These are phyloP conservation scores for Sturnira hondurensis DNA, from an alignment of 2,113 vertebrate species.

Conservation along the genomic window DNA sequence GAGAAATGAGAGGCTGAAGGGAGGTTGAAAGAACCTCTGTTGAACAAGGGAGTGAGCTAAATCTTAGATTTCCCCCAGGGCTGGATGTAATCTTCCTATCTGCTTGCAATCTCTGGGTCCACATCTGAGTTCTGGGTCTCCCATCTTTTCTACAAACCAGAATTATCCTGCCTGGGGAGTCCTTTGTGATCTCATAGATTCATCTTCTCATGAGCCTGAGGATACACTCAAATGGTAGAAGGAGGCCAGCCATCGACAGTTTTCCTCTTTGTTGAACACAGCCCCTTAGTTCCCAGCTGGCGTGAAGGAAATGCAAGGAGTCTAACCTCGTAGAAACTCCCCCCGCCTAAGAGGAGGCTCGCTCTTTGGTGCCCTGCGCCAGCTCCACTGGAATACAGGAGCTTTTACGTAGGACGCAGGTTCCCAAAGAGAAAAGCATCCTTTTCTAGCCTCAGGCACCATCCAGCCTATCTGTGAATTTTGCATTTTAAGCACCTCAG, in stretches of 20 bases:
- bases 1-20: not conserved
- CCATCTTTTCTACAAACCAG: not conserved
- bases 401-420: not conserved
- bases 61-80: not conserved
- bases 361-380: not conserved
- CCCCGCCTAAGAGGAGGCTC: not conserved
- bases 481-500: constrained; percentile 68
- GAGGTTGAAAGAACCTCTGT: not conserved
- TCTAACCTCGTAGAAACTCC: not conserved
- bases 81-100: not conserved
- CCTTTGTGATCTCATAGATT: not conserved
- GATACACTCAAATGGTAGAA: not conserved
- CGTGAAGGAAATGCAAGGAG: not conserved
- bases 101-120: not conserved
- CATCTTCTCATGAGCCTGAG: not conserved
- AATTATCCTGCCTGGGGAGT: not conserved
- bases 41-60: not conserved
- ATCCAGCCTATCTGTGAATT: constrained; percentile 54
- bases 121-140: not conserved
- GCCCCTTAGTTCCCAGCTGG: not conserved
- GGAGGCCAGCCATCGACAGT: accelerated
- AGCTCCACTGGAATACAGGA: not conserved
- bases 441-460: constrained; percentile 44
- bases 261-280: not conserved
- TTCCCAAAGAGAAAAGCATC: constrained; percentile 23